phyloP scores from a whole-genome alignment of 2,113 vertebrate species.

The Brienomyrus longianalis region DNA sequence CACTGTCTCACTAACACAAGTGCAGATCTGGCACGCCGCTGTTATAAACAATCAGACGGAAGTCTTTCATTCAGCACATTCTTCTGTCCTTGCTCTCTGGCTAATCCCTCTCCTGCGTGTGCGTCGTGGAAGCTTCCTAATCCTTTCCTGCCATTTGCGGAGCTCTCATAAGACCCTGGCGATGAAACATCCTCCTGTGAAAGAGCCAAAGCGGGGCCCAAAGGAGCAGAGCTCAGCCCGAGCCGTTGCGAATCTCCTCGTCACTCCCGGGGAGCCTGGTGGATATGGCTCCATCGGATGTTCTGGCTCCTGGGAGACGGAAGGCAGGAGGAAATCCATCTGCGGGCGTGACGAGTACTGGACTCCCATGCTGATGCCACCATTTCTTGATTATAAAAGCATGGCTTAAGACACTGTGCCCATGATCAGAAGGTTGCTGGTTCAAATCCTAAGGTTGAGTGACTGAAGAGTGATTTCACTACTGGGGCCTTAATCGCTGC shows the following conservation, averaged over 20 bases:
- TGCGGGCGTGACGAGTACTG: no score
- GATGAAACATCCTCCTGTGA: neutral
- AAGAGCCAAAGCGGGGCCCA: neutral
- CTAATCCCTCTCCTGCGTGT: neutral
- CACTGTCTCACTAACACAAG: neutral
- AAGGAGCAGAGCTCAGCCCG: neutral
- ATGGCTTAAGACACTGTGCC: neutral
- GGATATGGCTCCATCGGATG: neutral
- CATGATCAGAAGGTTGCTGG: neutral
- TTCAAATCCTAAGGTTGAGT: neutral
- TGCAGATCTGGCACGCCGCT: neutral
- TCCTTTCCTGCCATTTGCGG: neutral
- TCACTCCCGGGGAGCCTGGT: neutral
- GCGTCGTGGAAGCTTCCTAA: neutral
- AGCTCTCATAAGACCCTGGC: neutral
- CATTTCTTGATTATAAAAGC: neutral
- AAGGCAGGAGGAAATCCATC: neutral
- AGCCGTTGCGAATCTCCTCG: neutral
- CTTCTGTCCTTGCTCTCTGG: neutral
- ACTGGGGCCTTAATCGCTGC: neutral
- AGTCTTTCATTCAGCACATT: neutral
- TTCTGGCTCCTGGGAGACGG: neutral
- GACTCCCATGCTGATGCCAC: neutral
- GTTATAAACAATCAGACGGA: neutral
- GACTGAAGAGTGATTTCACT: neutral